These are phyloP conservation scores for Diorhabda elongata DNA, from an alignment of 1,140 invertebrate genomes.

Conservation along the genomic window DNA sequence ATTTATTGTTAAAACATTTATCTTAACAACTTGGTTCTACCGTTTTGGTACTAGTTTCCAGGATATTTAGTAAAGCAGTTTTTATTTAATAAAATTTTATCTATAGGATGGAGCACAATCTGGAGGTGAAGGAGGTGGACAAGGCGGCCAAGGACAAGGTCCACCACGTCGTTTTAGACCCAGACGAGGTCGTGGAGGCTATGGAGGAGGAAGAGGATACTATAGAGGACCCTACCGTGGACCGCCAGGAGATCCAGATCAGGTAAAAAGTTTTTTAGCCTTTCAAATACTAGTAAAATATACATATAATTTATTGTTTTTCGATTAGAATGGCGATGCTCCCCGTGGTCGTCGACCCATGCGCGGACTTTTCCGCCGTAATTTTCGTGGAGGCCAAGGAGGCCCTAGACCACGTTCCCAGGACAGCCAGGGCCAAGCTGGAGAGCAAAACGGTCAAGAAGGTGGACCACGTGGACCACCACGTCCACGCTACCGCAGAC, in stretches of 20 bases:
- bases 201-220: conserved; percentile 40
- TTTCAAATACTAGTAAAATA: no score
- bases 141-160: conserved; percentile 44
- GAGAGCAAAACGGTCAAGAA: conserved; percentile 34
- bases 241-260: conserved; percentile 43
- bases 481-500: conserved; percentile 42
- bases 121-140: conserved; percentile 24
- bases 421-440: conserved; percentile 52
- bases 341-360: conserved; percentile 52
- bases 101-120: conserved; percentile 13
- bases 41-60: no score
- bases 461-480: conserved; percentile 38
- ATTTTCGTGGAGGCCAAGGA: conserved; percentile 57
- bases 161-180: conserved; percentile 51
- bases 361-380: conserved; percentile 51
- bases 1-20: no score
- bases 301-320: no score
- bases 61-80: no score
- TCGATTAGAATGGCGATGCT: conserved; percentile 42
- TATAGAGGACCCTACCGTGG: conserved; percentile 46
- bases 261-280: conserved; percentile 10
- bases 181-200: conserved; percentile 46
- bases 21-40: no score
- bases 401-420: conserved; percentile 55
- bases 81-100: no score